Conservation (phyloP, 2,113 vertebrate species). For the Catagonus wagneri region DNA sequence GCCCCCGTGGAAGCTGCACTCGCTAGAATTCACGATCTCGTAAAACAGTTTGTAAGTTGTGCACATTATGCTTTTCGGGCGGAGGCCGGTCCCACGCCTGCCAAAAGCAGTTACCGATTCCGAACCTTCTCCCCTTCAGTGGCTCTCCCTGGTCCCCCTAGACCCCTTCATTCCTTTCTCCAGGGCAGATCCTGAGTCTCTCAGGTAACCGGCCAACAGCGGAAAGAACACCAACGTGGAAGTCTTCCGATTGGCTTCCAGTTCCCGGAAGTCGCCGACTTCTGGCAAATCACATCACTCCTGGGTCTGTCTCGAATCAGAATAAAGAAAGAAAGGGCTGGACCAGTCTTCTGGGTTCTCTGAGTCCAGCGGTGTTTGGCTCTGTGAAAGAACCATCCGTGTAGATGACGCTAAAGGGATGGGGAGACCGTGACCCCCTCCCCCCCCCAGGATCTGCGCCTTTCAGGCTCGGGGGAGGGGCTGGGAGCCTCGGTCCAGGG, state of each 20-base stretch:
- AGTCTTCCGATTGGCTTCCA: constrained; percentile 41
- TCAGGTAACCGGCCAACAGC: neutral
- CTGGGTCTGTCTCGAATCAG: constrained; percentile 45
- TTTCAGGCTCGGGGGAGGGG: neutral
- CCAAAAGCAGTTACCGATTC: neutral
- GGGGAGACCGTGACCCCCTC: neutral
- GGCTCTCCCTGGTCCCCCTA: neutral
- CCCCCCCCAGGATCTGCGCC: neutral
- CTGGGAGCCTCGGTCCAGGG: neutral
- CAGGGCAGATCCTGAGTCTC: neutral
- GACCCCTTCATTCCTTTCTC: constrained; percentile 6
- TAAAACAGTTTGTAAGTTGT: neutral
- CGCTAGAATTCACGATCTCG: neutral
- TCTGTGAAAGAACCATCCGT: neutral
- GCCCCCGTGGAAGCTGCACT: neutral
- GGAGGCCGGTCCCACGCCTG: neutral
- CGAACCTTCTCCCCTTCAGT: neutral
- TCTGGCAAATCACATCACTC: constrained; percentile 4
- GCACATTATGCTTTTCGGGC: neutral
- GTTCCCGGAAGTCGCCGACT: constrained; percentile 52
- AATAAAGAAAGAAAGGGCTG: neutral
- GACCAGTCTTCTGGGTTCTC: neutral
- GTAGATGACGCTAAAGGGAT: neutral
- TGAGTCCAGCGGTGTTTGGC: neutral
- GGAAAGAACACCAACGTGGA: neutral